Percentiles rank a stretch among this genome's conserved stretches.
These are phyloP conservation scores for Vanessa tameamea DNA, from an alignment of 1,140 invertebrate genomes.

Conservation along the genomic window DNA sequence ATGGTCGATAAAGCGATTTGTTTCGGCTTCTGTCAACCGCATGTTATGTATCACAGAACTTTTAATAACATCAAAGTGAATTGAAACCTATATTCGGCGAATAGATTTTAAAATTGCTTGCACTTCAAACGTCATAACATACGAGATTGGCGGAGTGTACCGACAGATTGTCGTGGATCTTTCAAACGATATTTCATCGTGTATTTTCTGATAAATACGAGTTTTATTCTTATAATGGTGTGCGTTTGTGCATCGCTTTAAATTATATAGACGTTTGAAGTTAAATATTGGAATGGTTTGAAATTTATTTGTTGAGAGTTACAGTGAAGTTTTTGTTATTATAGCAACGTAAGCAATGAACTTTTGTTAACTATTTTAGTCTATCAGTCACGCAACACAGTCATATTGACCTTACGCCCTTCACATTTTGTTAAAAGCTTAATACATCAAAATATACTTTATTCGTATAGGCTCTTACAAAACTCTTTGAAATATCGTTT, in stretches of 20 bases:
- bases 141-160: slow-evolving; percentile 13
- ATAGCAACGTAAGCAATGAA: no score
- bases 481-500: no score
- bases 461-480: no score
- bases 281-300: no score
- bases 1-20: slow-evolving; percentile 35
- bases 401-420: no score
- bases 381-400: no score
- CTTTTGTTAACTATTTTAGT: no score
- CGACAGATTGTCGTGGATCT: slow-evolving; percentile 31
- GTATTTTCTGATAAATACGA: slow-evolving; percentile 4
- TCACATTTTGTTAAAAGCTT: no score
- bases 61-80: neutral
- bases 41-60: slow-evolving; percentile 19
- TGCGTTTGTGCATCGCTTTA: neutral
- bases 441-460: no score
- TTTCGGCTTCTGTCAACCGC: slow-evolving; percentile 37
- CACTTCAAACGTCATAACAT: slow-evolving; percentile 2
- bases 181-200: slow-evolving; percentile 21
- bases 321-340: no score
- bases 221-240: neutral
- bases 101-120: slow-evolving; percentile 5
- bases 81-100: neutral
- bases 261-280: no score
- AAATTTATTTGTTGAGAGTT: neutral